phyloP scores from a whole-genome alignment of 2,113 vertebrate genomes.

The Dromiciops gliroides region DNA sequence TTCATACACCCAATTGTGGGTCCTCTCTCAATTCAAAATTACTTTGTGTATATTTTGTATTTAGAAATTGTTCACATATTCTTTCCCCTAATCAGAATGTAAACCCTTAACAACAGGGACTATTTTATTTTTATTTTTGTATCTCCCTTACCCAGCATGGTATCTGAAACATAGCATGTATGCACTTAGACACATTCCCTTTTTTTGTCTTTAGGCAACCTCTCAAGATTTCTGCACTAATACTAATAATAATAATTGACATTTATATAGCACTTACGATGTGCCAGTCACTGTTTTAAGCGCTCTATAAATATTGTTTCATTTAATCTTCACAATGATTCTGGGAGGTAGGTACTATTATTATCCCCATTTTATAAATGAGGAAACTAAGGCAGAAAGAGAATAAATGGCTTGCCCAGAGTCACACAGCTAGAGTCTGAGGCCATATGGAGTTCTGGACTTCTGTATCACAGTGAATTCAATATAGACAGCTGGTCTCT shows the following conservation, averaged over 20 bases:
- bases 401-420: not conserved
- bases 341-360: not conserved
- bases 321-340: not conserved
- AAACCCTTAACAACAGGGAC: not conserved
- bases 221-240: not conserved
- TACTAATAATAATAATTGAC: too few species aligned
- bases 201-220: not conserved
- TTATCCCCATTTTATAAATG: not conserved
- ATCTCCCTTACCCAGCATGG: not conserved
- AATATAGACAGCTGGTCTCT: not conserved
- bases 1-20: not conserved
- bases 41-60: not conserved
- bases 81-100: not conserved
- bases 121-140: not conserved
- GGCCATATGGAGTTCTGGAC: not conserved
- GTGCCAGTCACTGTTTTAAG: not conserved
- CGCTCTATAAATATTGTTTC: not conserved
- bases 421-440: too few species aligned
- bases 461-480: not conserved
- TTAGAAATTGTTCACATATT: not conserved
- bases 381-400: not conserved
- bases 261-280: not conserved
- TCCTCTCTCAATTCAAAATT: not conserved
- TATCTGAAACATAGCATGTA: not conserved
- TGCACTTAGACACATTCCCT: not conserved